Conservation (phyloP, 92 coral and sea anemone genomes). For the Umimayanthus chanpuru region DNA sequence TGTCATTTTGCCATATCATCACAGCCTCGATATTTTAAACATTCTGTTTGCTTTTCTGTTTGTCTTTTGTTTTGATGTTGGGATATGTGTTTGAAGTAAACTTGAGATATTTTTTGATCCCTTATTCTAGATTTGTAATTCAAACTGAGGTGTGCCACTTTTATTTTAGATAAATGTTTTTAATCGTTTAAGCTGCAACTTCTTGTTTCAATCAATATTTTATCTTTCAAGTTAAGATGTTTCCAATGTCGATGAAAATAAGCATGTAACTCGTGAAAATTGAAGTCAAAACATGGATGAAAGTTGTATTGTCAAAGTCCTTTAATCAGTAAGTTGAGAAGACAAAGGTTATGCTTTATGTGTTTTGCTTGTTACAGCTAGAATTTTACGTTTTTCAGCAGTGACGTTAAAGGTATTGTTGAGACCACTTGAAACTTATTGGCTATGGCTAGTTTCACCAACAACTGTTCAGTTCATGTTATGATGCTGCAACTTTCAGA, state of each 20-base stretch:
- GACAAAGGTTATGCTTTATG: neutral
- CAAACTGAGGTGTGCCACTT: neutral
- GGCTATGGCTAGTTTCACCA: neutral
- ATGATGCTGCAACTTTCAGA: neutral
- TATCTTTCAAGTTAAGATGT: neutral
- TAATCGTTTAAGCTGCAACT: neutral
- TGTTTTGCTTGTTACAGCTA: neutral
- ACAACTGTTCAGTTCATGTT: slow-evolving; percentile 5
- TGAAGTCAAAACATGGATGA: neutral
- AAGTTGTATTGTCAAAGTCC: neutral
- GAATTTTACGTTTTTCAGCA: neutral
- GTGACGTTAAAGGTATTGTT: neutral
- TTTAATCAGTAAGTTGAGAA: neutral
- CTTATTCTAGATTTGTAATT: neutral
- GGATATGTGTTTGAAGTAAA: neutral
- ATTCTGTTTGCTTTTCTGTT: neutral
- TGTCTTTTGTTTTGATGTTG: neutral
- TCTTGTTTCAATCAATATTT: neutral
- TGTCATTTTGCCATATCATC: neutral
- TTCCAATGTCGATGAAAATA: neutral
- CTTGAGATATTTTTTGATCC: neutral
- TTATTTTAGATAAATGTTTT: slow-evolving; percentile 6
- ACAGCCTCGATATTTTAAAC: slow-evolving; percentile 11
- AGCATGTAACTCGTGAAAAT: neutral
- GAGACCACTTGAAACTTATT: neutral